Evolutionary conservation across 1,140 invertebrate genomes (phyloP), one percentile per base, ranked within the genome.

Genomic region (Heliconius hewitsoni): DNA sequence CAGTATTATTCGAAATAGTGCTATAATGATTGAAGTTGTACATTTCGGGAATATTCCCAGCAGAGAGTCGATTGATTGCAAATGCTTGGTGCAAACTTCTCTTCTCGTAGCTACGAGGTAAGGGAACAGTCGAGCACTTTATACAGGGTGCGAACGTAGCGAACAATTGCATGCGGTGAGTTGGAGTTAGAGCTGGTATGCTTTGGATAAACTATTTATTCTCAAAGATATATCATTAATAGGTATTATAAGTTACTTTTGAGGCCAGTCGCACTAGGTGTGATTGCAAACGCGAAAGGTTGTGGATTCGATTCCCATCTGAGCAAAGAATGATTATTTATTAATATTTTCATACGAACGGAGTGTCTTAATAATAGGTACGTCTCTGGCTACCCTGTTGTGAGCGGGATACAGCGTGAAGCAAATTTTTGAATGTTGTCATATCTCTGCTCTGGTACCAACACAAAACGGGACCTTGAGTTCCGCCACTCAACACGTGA

Each of bases 21-120:
- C 60, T 66, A 66, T 66, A 66, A 66, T 66, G 60, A 66, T 66
- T 66, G 60, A 66, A 66, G 60, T 66, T 66, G 60, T 66, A 66
- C 60, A 66, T 66, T 66, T 66, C 60, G 13, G 60, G 60, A 66
- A 66, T 30, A 66, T 66, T 66, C 60, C 60, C 60, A 1, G 60
- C 27, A 66, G 60, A 66, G 30, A 66, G 60, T 66, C 60, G 60
- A 66, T 66, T 66, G 60, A 66, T 66, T 66, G 60, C 60, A 16
- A 66, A 66, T 66, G 60, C 60, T 66, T 66, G 60, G 60, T 30
- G 60, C 60, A 66, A 66, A 66, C 60, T 66, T 66, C 23, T n/a
- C 23, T 66, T 66, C 13, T 46, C 42, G 13, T 30, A 30, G 60
- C 60, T 66, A 16, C 57, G 57, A 66, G 23, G 23, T 66, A 3